Conservation (phyloP, 2,888 invertebrate species). For the Oscheius onirici region DNA sequence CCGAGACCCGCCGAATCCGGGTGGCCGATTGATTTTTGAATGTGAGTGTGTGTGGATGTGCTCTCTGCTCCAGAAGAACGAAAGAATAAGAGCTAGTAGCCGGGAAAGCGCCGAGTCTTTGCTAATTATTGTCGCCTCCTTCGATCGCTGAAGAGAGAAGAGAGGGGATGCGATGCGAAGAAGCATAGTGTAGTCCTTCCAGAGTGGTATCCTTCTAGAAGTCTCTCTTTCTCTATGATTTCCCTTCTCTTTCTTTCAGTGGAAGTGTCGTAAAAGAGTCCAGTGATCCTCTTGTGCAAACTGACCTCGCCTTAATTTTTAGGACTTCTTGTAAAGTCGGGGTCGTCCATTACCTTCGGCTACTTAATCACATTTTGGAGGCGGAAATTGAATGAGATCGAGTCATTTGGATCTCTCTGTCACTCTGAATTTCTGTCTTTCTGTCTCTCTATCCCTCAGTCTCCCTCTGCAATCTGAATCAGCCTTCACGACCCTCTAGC, state of each 20-base stretch:
- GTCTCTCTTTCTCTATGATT: background rate
- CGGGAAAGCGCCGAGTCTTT: constrained; percentile 18
- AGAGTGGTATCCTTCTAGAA: no score
- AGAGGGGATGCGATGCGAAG: background rate
- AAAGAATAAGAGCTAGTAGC: no score
- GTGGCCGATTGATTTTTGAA: constrained; percentile 32
- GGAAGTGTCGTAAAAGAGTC: no score
- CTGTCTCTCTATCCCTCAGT: background rate
- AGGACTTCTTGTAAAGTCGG: no score
- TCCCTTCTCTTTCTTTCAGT: background rate
- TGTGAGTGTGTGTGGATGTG: no score
- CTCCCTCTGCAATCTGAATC: background rate
- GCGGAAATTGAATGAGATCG: no score
- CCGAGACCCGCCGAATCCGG: constrained; percentile 23
- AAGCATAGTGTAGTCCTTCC: background rate
- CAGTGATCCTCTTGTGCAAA: no score
- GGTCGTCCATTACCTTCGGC: no score
- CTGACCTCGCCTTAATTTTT: no score
- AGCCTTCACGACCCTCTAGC: background rate
- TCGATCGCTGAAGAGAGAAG: constrained; percentile 12
- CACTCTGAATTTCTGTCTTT: no score
- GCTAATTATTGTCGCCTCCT: constrained; percentile 33
- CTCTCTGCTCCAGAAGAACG: background rate
- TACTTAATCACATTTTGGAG: no score
- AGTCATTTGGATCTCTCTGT: background rate